Percentiles rank a stretch among this genome's conserved stretches.
These are phyloP conservation scores for Glyphotaelius pellucidus DNA, from an alignment of 2,888 invertebrate genomes.

Conservation along the genomic window DNA sequence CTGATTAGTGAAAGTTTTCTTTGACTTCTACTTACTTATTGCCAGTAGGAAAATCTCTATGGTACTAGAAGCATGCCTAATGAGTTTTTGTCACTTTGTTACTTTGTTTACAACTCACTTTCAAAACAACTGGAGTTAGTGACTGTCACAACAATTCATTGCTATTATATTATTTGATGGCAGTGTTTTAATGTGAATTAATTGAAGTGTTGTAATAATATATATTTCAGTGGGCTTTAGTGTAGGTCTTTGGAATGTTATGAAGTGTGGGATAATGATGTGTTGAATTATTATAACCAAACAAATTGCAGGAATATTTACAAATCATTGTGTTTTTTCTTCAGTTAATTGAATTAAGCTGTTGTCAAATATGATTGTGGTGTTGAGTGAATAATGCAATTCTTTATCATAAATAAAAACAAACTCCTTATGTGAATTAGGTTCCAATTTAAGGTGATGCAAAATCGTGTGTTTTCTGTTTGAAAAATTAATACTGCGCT, in stretches of 20 bases:
- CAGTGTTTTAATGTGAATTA: neutral
- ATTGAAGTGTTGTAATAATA: neutral
- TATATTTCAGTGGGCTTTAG: neutral
- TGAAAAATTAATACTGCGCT: no score
- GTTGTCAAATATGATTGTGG: neutral
- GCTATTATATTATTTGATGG: neutral
- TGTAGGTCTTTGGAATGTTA: neutral
- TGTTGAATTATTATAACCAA: neutral
- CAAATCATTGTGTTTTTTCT: neutral
- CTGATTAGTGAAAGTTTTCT: slow-evolving; percentile 37
- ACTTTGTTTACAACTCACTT: neutral
- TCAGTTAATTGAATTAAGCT: neutral
- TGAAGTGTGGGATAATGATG: neutral
- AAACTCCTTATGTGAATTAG: no score
- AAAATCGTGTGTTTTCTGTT: no score
- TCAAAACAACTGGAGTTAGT: neutral
- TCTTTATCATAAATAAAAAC: neutral
- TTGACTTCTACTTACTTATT: neutral
- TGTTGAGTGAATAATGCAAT: neutral
- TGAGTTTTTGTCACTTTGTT: neutral
- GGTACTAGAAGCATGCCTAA: neutral
- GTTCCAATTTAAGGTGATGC: no score
- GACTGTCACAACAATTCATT: neutral
- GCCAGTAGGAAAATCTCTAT: slow-evolving; percentile 10
- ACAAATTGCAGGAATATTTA: neutral